These are phyloP conservation scores for Thaumatotibia leucotreta DNA, from an alignment of 1,140 invertebrate species.

Conservation along the genomic window DNA sequence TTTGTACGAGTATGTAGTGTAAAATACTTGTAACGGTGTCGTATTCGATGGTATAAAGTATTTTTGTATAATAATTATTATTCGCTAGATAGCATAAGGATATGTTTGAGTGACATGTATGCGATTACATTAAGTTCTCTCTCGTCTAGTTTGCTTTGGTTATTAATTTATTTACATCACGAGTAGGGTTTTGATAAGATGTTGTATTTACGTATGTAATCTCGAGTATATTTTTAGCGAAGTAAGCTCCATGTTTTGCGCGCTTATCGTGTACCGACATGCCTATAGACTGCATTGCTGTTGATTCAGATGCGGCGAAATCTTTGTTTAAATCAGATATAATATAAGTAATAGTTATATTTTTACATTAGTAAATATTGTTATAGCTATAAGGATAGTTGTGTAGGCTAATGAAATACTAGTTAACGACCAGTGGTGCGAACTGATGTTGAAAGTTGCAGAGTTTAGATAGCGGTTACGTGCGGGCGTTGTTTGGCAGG, in stretches of 20 bases:
- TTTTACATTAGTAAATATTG: conserved; percentile 65
- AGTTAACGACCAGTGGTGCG: conserved; percentile 70
- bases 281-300: background rate
- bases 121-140: background rate
- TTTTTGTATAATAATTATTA: conserved; percentile 7
- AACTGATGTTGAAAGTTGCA: conserved; percentile 73
- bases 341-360: conserved; percentile 50
- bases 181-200: conserved; percentile 2
- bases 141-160: conserved; percentile 5
- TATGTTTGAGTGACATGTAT: background rate
- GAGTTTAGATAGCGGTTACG: conserved; percentile 72
- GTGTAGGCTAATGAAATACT: conserved; percentile 52
- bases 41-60: conserved; percentile 11
- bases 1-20: background rate
- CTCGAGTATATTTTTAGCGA: conserved; percentile 10
- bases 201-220: conserved; percentile 12
- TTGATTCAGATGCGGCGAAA: background rate
- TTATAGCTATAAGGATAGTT: conserved; percentile 41
- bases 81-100: background rate
- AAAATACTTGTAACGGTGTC: background rate
- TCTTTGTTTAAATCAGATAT: conserved; percentile 10
- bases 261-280: background rate
- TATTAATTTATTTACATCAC: conserved; percentile 12
- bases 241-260: background rate
- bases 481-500: conserved; percentile 59